Evolutionary conservation across 2,888 invertebrate species (phyloP).

Genomic region (Sclerodermus sp.): DNA sequence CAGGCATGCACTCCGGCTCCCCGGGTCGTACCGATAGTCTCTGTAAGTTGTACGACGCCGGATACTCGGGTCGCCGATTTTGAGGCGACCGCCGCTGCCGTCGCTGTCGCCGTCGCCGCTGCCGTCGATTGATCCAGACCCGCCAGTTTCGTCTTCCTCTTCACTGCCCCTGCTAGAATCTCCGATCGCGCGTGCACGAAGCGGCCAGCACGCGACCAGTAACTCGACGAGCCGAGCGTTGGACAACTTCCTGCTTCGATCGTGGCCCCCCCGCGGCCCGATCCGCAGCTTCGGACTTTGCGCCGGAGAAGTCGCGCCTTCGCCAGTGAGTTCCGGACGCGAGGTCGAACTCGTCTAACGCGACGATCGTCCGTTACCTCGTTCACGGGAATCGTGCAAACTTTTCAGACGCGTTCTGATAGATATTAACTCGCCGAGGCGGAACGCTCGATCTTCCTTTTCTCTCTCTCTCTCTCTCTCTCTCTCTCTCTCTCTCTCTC

Average conservation of each 20-base stretch:
- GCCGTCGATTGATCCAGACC: not conserved
- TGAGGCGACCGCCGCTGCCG: constrained; percentile 60
- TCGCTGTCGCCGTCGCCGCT: constrained; percentile 5
- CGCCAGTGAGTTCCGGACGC: constrained; percentile 29
- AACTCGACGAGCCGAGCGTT: too few species aligned
- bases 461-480: constrained; percentile 13
- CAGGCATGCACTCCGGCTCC: constrained; percentile 63
- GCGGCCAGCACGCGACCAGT: too few species aligned
- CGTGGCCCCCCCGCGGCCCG: constrained; percentile 46
- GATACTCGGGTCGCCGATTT: constrained; percentile 71
- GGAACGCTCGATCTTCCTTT: constrained; percentile 8
- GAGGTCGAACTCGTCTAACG: not conserved
- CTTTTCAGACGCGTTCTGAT: constrained; percentile 1
- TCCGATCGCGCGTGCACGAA: too few species aligned
- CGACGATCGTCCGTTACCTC: constrained; percentile 10
- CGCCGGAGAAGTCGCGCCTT: too few species aligned
- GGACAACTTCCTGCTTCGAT: too few species aligned
- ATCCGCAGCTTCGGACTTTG: too few species aligned
- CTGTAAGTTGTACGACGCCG: constrained; percentile 86
- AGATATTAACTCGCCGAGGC: constrained; percentile 2
- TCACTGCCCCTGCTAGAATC: not conserved
- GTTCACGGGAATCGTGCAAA: constrained; percentile 21
- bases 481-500: not conserved
- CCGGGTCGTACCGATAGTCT: constrained; percentile 71
- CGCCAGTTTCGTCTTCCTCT: constrained; percentile 22